A percentile compares a stretch with the other conserved stretches of the same genome.
Conservation (phyloP, 2,888 invertebrate genomes). For the Nasonovia ribisnigri region DNA sequence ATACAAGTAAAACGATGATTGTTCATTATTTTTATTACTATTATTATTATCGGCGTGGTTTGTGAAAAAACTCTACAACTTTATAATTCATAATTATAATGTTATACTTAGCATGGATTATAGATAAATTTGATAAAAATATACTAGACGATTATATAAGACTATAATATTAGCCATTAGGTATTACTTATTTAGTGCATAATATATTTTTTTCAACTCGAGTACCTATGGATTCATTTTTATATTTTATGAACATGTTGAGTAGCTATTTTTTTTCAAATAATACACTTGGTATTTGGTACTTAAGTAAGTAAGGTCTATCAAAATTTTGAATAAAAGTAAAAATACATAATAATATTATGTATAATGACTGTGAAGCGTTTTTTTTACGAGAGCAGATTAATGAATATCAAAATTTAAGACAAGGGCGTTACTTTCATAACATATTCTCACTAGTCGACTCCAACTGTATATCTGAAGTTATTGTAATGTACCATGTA, state of each 20-base stretch:
- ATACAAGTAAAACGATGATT: background rate
- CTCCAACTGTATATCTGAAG: background rate
- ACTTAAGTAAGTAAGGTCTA: background rate
- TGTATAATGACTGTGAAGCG: background rate
- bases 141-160: background rate
- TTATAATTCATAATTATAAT: constrained; percentile 39
- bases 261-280: background rate
- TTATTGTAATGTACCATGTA: constrained; percentile 13
- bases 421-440: constrained; percentile 52
- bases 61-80: background rate
- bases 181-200: background rate
- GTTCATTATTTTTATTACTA: background rate
- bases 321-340: constrained; percentile 15
- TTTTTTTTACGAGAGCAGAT: constrained; percentile 20
- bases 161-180: background rate
- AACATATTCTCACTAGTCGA: constrained; percentile 19
- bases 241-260: background rate
- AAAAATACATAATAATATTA: background rate
- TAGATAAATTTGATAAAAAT: background rate
- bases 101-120: constrained; percentile 43
- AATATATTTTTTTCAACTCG: background rate
- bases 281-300: background rate
- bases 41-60: background rate
- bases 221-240: background rate
- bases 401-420: constrained; percentile 26